Base-by-base conservation (phyloP, 2,113 vertebrate species). In the Corydoras maculifer region DNA sequence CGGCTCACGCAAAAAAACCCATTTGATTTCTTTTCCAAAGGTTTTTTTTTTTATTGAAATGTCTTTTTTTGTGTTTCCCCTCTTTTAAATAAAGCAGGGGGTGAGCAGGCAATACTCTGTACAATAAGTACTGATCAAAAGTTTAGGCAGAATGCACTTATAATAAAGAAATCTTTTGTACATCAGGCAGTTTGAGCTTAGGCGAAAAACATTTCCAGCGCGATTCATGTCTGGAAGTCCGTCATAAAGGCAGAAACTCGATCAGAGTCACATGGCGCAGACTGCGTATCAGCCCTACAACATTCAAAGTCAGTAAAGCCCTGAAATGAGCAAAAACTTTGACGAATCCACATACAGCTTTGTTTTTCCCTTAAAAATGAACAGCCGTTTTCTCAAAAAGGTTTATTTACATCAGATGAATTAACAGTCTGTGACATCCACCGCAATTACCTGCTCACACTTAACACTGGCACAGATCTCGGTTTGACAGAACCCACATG, bases 361-460 rank as follows among this genome's bases (percentile, higher is more conserved):
- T 43, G 35, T 43, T 43, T 43, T 43, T 43, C 35, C 35, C 35
- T 2, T 43, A 43, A 43, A 43, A 8, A 43, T 43, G 35, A 43
- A 43, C 35, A 55, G 15, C 61, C 18, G 9, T 60, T 62, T 58
- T 65, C 18, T 65, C 70, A 72, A 75, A 75, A 68, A 57, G 8
- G 9, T 60, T 75, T 75, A 75, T 78, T 78, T 78, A 78, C 73
- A 78, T 63, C 25, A 67, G 48, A 61, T 68, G 11, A 62, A 61
- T 68, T 59, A 60, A 55, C 59, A 35, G 30, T 63, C 61, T 63
- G 49, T 60, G 55, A 65, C 29, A 72, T 64, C 64, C 32, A 68
- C 70, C 54, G 32, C 29, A n/a, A 43, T 65, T 30, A 53, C 57
- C 62, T 66, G 25, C 53, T 58, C 68, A 75, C 74, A 70, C 62